Evolutionary conservation across 2,888 invertebrate species (phyloP).

Genomic region (Clepsis dumicolana): DNA sequence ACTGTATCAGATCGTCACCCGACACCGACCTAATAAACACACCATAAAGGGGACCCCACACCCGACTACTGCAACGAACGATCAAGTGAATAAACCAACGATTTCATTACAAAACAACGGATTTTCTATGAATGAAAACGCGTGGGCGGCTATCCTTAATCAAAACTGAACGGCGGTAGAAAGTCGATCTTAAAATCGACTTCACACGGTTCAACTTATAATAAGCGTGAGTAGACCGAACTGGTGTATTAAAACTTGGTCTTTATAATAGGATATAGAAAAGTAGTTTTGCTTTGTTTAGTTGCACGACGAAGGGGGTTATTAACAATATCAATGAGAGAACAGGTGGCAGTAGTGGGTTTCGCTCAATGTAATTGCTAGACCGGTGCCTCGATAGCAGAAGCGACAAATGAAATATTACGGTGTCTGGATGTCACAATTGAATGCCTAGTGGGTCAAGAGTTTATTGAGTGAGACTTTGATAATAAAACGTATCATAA

Average conservation of each 20-base stretch:
- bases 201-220: constrained; percentile 53
- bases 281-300: constrained; percentile 48
- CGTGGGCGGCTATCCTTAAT: constrained; percentile 78
- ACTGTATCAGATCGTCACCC: constrained; percentile 32
- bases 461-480: constrained; percentile 18
- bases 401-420: constrained; percentile 68
- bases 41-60: constrained; percentile 70
- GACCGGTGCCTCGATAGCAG: constrained; percentile 70
- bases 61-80: constrained; percentile 46
- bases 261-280: constrained; percentile 47
- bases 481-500: neutral
- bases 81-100: constrained; percentile 70
- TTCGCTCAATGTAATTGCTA: constrained; percentile 78
- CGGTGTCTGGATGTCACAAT: constrained; percentile 43
- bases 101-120: constrained; percentile 82
- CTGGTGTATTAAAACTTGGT: constrained; percentile 48
- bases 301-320: constrained; percentile 58
- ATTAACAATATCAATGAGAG: constrained; percentile 71
- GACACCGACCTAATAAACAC: constrained; percentile 41
- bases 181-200: constrained; percentile 50
- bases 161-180: constrained; percentile 48
- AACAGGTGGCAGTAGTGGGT: constrained; percentile 78
- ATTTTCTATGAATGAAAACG: constrained; percentile 79
- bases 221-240: constrained; percentile 20
- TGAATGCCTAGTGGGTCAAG: constrained; percentile 9